Percentiles rank a stretch among this genome's conserved stretches.
These are phyloP conservation scores for Eulemur rubriventer DNA, from an alignment of 2,797 vertebrate species.

Conservation along the genomic window DNA sequence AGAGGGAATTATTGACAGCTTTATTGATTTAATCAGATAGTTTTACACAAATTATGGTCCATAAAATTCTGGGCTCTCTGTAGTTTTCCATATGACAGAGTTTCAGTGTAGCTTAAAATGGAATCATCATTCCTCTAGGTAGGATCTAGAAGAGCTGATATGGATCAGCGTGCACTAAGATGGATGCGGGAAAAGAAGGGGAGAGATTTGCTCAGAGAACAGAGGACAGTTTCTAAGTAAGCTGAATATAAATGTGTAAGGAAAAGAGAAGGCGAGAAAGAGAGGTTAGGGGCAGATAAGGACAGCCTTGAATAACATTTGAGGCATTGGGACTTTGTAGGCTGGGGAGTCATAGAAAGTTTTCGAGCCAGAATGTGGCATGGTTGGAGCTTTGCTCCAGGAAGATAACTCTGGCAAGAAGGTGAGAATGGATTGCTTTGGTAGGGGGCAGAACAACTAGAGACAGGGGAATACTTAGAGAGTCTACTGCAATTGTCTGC, in stretches of 20 bases:
- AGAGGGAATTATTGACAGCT: constrained; percentile 24
- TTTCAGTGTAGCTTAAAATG: neutral
- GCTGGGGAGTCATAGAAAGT: neutral
- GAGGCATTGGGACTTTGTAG: neutral
- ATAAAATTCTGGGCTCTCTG: neutral
- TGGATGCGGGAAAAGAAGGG: neutral
- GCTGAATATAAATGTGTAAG: neutral
- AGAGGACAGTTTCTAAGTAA: constrained; percentile 25
- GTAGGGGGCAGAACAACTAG: neutral
- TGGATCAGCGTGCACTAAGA: neutral
- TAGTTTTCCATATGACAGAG: constrained; percentile 7
- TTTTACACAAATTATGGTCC: neutral
- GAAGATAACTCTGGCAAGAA: neutral
- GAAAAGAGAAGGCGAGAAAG: neutral
- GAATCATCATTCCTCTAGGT: neutral
- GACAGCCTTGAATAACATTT: neutral
- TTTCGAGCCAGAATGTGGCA: constrained; percentile 8
- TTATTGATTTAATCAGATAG: constrained; percentile 53
- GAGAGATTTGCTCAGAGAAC: neutral
- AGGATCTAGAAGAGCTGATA: constrained; percentile 24
- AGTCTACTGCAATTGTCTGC: neutral
- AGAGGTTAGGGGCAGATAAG: neutral
- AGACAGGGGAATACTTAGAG: neutral
- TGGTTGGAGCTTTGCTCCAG: constrained; percentile 36
- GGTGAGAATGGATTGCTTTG: neutral